Percentiles rank a stretch among this genome's conserved stretches.
phyloP scores from a whole-genome alignment of 2,113 vertebrate genomes.

The Rhombomys opimus region DNA sequence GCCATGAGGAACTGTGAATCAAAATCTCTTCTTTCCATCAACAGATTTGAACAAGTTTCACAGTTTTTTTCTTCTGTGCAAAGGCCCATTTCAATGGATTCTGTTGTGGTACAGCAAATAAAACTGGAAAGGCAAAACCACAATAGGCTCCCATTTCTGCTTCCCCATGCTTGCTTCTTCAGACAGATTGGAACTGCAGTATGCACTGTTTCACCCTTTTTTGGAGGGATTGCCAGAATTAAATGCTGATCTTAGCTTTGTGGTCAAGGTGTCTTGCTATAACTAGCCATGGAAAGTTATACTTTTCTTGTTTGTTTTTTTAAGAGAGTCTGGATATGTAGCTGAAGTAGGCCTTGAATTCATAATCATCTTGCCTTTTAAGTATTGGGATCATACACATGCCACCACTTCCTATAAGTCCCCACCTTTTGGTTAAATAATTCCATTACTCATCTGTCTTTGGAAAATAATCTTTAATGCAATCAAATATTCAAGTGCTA shows the following conservation, averaged over 20 bases:
- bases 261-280: background rate
- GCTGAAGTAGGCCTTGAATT: background rate
- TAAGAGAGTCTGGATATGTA: background rate
- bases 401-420: background rate
- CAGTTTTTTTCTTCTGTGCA: background rate
- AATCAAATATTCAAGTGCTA: background rate
- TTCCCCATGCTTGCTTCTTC: background rate
- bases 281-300: background rate
- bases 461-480: background rate
- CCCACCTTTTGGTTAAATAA: background rate
- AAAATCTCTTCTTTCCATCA: background rate
- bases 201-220: background rate
- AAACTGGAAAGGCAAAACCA: background rate
- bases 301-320: background rate
- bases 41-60: background rate
- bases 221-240: background rate
- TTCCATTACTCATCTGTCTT: background rate
- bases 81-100: background rate
- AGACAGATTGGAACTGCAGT: background rate
- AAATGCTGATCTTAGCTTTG: background rate
- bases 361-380: background rate
- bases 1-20: rapidly evolving
- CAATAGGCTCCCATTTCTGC: background rate
- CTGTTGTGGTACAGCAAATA: background rate
- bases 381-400: background rate